phyloP scores from a whole-genome alignment of 2,797 vertebrate species.

The Gallinago solitaria region DNA sequence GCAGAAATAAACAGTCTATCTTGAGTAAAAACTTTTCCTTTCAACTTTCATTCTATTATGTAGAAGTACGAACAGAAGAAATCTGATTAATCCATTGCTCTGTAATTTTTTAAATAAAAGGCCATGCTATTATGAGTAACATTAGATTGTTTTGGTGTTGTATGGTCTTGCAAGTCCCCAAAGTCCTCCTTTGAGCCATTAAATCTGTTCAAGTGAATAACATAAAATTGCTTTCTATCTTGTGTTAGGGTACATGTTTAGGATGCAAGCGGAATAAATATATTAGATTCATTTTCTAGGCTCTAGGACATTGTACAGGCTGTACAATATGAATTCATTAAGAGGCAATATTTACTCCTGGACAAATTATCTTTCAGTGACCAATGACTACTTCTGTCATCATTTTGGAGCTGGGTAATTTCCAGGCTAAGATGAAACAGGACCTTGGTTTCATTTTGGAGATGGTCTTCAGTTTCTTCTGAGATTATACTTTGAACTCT shows the following conservation, averaged over 20 bases:
- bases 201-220: neutral
- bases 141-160: neutral
- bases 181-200: neutral
- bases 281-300: neutral
- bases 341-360: neutral
- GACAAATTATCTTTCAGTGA: neutral
- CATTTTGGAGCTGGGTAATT: neutral
- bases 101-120: neutral
- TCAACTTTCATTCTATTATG: neutral
- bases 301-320: neutral
- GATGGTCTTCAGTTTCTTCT: neutral
- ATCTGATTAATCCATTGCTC: neutral
- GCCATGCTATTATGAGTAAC: neutral
- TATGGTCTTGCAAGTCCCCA: neutral
- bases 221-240: neutral
- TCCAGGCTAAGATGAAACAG: neutral
- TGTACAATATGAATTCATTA: neutral
- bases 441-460: neutral
- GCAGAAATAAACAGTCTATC: constrained; percentile 5
- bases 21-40: neutral
- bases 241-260: neutral
- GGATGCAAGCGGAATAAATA: neutral
- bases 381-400: neutral
- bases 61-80: neutral
- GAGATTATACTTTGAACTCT: neutral